Conservation (phyloP, 1,140 invertebrate genomes). For the Lepidurus apus region DNA sequence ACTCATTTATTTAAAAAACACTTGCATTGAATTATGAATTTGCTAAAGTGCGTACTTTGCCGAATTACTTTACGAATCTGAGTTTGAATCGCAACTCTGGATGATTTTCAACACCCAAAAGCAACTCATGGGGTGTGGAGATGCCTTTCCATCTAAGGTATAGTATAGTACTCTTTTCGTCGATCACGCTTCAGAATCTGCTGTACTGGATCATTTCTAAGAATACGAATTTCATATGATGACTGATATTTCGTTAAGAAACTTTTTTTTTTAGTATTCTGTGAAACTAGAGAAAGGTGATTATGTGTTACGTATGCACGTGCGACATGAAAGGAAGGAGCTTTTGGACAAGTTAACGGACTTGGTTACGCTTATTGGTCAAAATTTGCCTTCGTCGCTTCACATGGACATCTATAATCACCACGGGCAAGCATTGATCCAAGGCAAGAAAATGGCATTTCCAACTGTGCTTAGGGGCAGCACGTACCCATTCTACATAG, state of each 20-base stretch:
- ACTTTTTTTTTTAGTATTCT: conserved; percentile 60
- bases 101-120: conserved; percentile 93
- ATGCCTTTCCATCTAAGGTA: conserved; percentile 82
- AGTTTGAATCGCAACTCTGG: conserved; percentile 94
- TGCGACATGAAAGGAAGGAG: conserved; percentile 82
- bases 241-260: conserved; percentile 24
- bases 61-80: conserved; percentile 84
- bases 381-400: conserved; percentile 67
- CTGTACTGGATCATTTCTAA: not conserved
- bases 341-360: conserved; percentile 72
- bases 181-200: conserved; percentile 5
- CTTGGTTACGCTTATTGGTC: conserved; percentile 64
- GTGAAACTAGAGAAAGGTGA: conserved; percentile 93
- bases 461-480: conserved; percentile 56
- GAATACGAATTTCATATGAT: not conserved
- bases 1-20: not conserved
- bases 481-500: conserved; percentile 67
- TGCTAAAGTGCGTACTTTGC: conserved; percentile 62
- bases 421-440: conserved; percentile 50
- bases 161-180: conserved; percentile 35
- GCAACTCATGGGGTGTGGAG: conserved; percentile 72
- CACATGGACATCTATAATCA: conserved; percentile 69
- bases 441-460: conserved; percentile 69
- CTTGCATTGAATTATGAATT: conserved; percentile 15
- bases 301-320: conserved; percentile 74